Evolutionary conservation across 1,140 invertebrate species (phyloP).

Genomic region (Ectropis grisescens): DNA sequence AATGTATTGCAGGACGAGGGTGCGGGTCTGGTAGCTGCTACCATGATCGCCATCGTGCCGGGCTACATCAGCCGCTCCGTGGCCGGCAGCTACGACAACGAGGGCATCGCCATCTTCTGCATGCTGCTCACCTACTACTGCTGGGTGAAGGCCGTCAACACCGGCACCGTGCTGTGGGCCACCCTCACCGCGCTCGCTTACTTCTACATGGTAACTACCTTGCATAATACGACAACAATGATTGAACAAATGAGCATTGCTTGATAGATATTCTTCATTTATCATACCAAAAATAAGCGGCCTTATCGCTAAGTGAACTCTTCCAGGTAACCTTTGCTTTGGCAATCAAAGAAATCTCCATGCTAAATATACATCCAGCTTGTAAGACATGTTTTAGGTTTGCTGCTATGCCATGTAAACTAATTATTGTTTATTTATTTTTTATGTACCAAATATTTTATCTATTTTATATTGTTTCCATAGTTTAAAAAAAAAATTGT

Average conservation of each 20-base stretch:
- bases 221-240: too few relatives aligned
- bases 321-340: background rate
- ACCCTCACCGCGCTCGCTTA: constrained; percentile 92
- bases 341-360: background rate
- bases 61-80: constrained; percentile 98
- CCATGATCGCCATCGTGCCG: constrained; percentile 96
- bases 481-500: too few relatives aligned
- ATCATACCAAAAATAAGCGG: too few relatives aligned
- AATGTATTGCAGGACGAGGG: constrained; percentile 80
- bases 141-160: constrained; percentile 98
- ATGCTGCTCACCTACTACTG: constrained; percentile 98
- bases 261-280: too few relatives aligned
- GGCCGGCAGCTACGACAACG: constrained; percentile 98
- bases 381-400: too few relatives aligned
- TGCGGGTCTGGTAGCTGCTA: constrained; percentile 92
- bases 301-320: too few relatives aligned
- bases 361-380: too few relatives aligned
- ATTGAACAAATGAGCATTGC: too few relatives aligned
- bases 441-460: too few relatives aligned
- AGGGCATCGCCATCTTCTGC: constrained; percentile 99
- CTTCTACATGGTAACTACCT: constrained; percentile 96
- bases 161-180: constrained; percentile 93
- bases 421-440: too few relatives aligned
- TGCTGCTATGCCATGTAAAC: too few relatives aligned
- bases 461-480: too few relatives aligned